Conservation (phyloP, 2,888 invertebrate species). For the Thalpophila matura region DNA sequence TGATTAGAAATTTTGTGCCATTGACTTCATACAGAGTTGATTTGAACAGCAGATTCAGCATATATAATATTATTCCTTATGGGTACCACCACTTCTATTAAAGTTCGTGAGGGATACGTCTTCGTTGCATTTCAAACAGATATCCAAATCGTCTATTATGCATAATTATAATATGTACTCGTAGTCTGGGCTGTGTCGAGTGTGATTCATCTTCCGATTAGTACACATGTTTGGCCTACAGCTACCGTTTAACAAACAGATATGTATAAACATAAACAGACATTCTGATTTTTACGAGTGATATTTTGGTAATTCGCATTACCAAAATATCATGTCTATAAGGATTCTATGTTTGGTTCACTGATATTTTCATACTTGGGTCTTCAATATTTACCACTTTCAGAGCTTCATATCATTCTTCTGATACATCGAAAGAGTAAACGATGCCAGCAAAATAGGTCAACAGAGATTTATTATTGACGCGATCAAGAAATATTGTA, state of each 20-base stretch:
- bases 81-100: neutral
- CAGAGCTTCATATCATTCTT: conserved; percentile 29
- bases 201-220: conserved; percentile 31
- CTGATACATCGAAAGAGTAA: conserved; percentile 46
- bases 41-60: too few relatives aligned
- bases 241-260: neutral
- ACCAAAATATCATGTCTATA: neutral
- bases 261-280: conserved; percentile 17
- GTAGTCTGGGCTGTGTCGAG: conserved; percentile 1
- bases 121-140: conserved; percentile 11
- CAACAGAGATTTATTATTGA: conserved; percentile 50
- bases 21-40: neutral
- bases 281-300: neutral
- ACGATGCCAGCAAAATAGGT: conserved; percentile 46
- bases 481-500: conserved; percentile 45
- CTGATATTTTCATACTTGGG: conserved; percentile 25
- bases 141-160: neutral
- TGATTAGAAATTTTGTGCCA: conserved; percentile 5
- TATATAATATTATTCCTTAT: too few relatives aligned
- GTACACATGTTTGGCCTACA: conserved; percentile 27
- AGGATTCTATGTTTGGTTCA: conserved; percentile 6
- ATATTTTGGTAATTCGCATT: conserved; percentile 1
- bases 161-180: neutral
- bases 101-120: conserved; percentile 18
- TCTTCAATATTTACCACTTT: conserved; percentile 47